A percentile compares a stretch with the other conserved stretches of the same genome.
These are phyloP conservation scores for Laodelphax striatellus DNA, from an alignment of 1,140 invertebrate species.

Conservation along the genomic window DNA sequence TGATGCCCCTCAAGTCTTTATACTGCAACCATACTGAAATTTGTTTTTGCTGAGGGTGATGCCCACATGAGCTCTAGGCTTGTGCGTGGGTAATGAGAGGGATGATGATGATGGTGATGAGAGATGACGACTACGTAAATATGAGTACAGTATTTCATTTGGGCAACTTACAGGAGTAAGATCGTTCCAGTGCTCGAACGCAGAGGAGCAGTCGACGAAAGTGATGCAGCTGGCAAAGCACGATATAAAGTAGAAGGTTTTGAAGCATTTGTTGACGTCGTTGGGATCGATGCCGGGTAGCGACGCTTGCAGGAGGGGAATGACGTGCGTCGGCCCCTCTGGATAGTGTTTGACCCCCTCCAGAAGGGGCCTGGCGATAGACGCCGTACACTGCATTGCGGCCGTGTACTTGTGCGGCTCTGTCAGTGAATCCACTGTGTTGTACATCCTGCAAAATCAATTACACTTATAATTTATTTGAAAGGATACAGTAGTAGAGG, in stretches of 20 bases:
- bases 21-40: too few relatives aligned
- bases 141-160: too few relatives aligned
- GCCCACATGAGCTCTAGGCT: too few relatives aligned
- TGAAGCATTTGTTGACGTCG: constrained; percentile 71
- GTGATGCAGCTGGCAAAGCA: constrained; percentile 65
- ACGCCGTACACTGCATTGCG: constrained; percentile 61
- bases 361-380: constrained; percentile 56
- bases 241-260: constrained; percentile 60
- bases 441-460: constrained; percentile 49
- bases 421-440: constrained; percentile 68
- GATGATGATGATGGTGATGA: too few relatives aligned
- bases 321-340: constrained; percentile 66
- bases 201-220: constrained; percentile 71
- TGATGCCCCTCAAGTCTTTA: too few relatives aligned
- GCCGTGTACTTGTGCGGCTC: constrained; percentile 77
- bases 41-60: too few relatives aligned
- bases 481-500: too few relatives aligned
- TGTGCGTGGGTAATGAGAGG: too few relatives aligned
- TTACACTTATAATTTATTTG: not conserved
- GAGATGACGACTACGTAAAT: too few relatives aligned
- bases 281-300: constrained; percentile 87
- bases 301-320: constrained; percentile 65
- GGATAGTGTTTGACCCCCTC: constrained; percentile 50
- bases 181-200: constrained; percentile 48
- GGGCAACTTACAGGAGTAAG: constrained; percentile 48